Conservation (phyloP, 2,888 invertebrate genomes). For the Diadromus collaris region DNA sequence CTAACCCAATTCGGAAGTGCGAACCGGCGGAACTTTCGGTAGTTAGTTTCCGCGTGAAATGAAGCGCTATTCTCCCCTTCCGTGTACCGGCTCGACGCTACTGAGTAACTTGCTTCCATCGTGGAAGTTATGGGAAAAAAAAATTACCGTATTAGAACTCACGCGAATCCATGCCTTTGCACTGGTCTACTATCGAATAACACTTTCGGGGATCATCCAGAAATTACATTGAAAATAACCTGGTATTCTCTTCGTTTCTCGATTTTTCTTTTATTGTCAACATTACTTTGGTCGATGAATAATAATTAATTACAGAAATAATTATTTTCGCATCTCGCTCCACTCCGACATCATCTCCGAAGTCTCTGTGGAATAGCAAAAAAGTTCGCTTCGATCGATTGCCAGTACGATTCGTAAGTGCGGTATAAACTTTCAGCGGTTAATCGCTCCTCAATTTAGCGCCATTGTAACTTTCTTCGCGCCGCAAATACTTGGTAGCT, state of each 20-base stretch:
- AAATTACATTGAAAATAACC: too few relatives aligned
- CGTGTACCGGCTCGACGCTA: slow-evolving; percentile 4
- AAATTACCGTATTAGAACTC: slow-evolving; percentile 23
- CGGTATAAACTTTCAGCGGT: slow-evolving; percentile 34
- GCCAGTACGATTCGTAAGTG: slow-evolving; percentile 8
- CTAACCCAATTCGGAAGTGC: slow-evolving; percentile 57
- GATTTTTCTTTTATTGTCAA: too few relatives aligned
- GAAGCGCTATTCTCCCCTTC: slow-evolving; percentile 44
- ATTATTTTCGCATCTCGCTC: background rate
- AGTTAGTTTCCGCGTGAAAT: slow-evolving; percentile 50
- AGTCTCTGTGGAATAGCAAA: background rate
- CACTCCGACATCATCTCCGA: background rate
- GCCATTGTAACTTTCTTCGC: slow-evolving; percentile 40
- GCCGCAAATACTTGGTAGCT: slow-evolving; percentile 40
- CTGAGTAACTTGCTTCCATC: slow-evolving; percentile 33
- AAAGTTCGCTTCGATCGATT: background rate
- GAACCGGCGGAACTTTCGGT: slow-evolving; percentile 50
- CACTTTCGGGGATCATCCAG: background rate
- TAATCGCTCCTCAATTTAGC: slow-evolving; percentile 32
- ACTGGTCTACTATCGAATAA: background rate
- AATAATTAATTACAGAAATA: background rate
- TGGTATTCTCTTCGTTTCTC: too few relatives aligned
- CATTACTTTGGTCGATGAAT: background rate
- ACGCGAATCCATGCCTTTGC: background rate
- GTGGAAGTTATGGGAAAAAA: slow-evolving; percentile 32